A percentile compares a stretch with the other conserved stretches of the same genome.
Evolutionary conservation across 2,888 invertebrate species (phyloP).

Genomic region (Drosophila paramelanica): DNA sequence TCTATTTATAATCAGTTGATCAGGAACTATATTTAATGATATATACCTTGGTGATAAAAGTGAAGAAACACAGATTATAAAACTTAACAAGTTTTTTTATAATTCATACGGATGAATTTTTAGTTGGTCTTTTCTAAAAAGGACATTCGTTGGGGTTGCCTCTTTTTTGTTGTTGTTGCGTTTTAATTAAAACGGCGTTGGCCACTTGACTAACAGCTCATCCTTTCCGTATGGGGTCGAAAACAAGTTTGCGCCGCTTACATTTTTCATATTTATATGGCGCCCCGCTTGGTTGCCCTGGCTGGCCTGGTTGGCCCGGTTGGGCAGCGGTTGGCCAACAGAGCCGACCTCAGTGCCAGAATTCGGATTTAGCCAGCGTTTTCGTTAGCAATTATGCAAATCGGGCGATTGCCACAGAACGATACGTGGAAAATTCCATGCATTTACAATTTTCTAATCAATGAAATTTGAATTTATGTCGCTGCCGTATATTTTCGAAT

Average conservation of each 20-base stretch:
- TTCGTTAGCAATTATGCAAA: conserved; percentile 80
- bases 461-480: conserved; percentile 83
- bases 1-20: too few relatives aligned
- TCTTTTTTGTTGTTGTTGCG: conserved; percentile 31
- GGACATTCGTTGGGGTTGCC: conserved; percentile 13
- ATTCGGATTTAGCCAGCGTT: conserved; percentile 59
- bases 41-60: too few relatives aligned
- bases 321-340: conserved; percentile 4
- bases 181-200: conserved; percentile 64
- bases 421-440: conserved; percentile 82
- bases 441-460: conserved; percentile 84
- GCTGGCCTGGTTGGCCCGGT: conserved; percentile 14
- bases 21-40: not conserved
- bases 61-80: too few relatives aligned
- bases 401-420: conserved; percentile 76
- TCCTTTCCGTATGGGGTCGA: conserved; percentile 6
- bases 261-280: conserved; percentile 68
- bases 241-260: conserved; percentile 37
- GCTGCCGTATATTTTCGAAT: conserved; percentile 33
- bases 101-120: not conserved
- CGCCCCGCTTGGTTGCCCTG: conserved; percentile 3
- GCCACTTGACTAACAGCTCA: conserved; percentile 20
- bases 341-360: conserved; percentile 12
- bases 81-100: too few relatives aligned
- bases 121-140: conserved; percentile 2